Percentiles rank a stretch among this genome's conserved stretches.
Conservation (phyloP, 1,140 invertebrate genomes). For the Heterodera schachtii region DNA sequence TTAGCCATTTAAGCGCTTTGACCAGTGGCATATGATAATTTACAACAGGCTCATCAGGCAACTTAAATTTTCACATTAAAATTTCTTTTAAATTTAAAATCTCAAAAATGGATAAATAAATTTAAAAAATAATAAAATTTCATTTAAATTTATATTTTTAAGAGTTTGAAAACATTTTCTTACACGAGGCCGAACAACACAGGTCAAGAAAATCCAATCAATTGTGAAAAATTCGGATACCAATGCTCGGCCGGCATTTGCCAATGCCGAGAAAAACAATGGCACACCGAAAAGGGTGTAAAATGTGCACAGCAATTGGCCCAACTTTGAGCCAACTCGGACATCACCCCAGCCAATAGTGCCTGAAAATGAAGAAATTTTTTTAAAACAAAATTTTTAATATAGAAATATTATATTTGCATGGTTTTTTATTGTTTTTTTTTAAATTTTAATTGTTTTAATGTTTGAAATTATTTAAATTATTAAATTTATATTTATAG, state of each 20-base stretch:
- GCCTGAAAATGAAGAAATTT: not conserved
- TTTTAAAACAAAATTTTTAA: not conserved
- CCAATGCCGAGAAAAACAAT: slow-evolving; percentile 32
- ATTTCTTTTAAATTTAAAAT: not conserved
- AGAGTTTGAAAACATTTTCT: not conserved
- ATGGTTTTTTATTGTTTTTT: too few relatives aligned
- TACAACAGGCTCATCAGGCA: not conserved
- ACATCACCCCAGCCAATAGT: slow-evolving; percentile 35
- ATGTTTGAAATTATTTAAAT: too few relatives aligned
- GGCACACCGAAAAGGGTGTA: slow-evolving; percentile 30
- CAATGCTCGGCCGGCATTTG: slow-evolving; percentile 16
- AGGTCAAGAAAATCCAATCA: slow-evolving; percentile 35
- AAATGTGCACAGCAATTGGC: slow-evolving; percentile 26
- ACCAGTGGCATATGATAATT: slow-evolving; percentile 18
- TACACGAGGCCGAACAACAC: slow-evolving; percentile 22
- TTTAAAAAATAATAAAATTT: not conserved
- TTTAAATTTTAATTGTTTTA: too few relatives aligned
- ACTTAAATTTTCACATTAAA: not conserved
- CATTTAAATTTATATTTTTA: too few relatives aligned
- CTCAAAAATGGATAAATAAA: not conserved
- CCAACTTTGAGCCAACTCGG: slow-evolving; percentile 8
- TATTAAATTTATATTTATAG: too few relatives aligned
- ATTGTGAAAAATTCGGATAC: slow-evolving; percentile 26
- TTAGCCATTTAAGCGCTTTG: slow-evolving; percentile 9
- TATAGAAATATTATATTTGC: too few relatives aligned